A percentile compares a stretch with the other conserved stretches of the same genome.
phyloP scores from a whole-genome alignment of 2,113 vertebrate genomes.

The Chionomys nivalis region DNA sequence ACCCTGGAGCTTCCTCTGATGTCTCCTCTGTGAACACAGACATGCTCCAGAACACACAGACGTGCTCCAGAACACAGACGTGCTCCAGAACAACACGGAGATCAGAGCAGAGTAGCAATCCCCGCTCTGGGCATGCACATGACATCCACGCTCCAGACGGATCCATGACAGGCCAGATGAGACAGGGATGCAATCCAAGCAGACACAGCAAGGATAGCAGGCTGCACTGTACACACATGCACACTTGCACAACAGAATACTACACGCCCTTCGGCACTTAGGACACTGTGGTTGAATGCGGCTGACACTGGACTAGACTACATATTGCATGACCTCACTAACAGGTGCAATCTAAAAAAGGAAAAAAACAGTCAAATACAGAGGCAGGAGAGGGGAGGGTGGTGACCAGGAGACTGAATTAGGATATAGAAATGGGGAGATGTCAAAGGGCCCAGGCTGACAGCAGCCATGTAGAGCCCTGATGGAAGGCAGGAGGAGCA shows the following conservation, averaged over 20 bases:
- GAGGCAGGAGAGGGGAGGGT: background rate
- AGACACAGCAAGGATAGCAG: background rate
- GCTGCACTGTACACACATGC: no score
- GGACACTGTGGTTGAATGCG: background rate
- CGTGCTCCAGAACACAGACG: no score
- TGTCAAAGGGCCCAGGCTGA: fast-evolving
- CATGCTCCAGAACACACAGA: no score
- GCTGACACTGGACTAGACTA: background rate
- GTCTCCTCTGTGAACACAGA: background rate
- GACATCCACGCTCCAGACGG: background rate
- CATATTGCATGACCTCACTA: background rate
- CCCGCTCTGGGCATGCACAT: background rate
- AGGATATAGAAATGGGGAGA: background rate
- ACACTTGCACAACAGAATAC: background rate
- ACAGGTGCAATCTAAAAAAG: background rate
- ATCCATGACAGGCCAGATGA: background rate
- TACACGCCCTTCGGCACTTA: background rate
- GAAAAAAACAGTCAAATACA: background rate
- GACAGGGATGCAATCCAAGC: no score
- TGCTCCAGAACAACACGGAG: background rate
- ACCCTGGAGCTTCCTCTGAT: background rate
- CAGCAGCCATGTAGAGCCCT: fast-evolving
- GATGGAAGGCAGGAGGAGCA: fast-evolving
- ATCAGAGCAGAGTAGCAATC: no score
- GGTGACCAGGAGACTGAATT: background rate